phyloP scores from a whole-genome alignment of 2,797 vertebrate genomes.

The Heteromormyrus szaboi region DNA sequence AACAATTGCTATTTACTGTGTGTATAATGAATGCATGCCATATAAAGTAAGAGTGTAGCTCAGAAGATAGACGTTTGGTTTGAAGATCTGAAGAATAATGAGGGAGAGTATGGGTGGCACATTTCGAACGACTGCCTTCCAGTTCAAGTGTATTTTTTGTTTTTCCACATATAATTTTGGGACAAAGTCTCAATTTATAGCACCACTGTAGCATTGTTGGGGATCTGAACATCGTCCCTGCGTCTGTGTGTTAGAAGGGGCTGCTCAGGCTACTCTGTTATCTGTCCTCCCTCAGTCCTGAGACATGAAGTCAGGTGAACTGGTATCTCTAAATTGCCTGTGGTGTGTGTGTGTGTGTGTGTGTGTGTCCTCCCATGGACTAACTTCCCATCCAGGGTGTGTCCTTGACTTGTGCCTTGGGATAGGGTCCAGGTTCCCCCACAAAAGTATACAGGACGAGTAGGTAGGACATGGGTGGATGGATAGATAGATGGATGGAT shows the following conservation, averaged over 20 bases:
- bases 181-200: neutral
- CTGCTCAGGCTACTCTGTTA: neutral
- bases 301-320: neutral
- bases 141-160: neutral
- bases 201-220: neutral
- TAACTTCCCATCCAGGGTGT: neutral
- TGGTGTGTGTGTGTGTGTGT: neutral
- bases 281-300: neutral
- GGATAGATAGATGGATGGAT: neutral
- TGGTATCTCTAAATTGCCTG: neutral
- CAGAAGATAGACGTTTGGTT: neutral
- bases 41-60: neutral
- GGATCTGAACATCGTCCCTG: neutral
- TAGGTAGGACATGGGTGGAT: neutral
- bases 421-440: neutral
- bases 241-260: neutral
- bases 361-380: neutral
- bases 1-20: neutral
- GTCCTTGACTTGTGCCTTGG: neutral
- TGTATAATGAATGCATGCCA: neutral
- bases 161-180: neutral
- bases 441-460: neutral
- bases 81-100: neutral
- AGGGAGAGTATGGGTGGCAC: neutral
- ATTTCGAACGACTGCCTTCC: neutral